phyloP scores from a whole-genome alignment of 2,797 vertebrate species.

The Cryptoblepharus egeriae region DNA sequence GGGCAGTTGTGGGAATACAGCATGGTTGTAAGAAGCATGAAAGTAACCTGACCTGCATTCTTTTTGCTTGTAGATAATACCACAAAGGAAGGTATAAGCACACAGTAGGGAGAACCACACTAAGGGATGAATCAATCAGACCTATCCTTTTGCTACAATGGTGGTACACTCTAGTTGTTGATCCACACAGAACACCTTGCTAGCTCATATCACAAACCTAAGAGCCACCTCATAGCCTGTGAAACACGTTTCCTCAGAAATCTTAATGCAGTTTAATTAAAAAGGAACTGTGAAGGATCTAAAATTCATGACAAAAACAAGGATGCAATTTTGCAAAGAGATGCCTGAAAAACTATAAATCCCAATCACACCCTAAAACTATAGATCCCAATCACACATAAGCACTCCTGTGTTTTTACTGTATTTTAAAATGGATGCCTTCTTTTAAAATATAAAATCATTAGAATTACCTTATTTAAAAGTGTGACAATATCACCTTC shows the following conservation, averaged over 20 bases:
- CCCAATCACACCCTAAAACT: neutral
- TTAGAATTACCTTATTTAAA: constrained; percentile 88
- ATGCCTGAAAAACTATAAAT: no score
- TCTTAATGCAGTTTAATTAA: neutral
- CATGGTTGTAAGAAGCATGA: neutral
- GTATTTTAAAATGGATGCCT: neutral
- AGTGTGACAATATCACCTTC: constrained; percentile 95
- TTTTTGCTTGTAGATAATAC: no score
- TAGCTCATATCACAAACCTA: neutral
- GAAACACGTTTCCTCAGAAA: neutral
- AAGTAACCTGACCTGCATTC: no score
- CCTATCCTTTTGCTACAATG: neutral
- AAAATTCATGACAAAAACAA: no score
- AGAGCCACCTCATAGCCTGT: no score
- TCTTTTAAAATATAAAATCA: constrained; percentile 34
- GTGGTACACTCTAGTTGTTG: neutral
- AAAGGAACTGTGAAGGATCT: no score
- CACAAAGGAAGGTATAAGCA: neutral
- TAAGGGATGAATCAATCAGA: no score
- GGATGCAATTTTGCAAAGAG: no score
- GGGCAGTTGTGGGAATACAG: neutral
- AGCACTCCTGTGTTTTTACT: neutral
- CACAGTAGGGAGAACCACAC: neutral
- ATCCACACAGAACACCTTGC: neutral
- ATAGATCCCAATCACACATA: neutral